These are phyloP conservation scores for Pollicipes pollicipes DNA, from an alignment of 1,140 invertebrate genomes.

Conservation along the genomic window DNA sequence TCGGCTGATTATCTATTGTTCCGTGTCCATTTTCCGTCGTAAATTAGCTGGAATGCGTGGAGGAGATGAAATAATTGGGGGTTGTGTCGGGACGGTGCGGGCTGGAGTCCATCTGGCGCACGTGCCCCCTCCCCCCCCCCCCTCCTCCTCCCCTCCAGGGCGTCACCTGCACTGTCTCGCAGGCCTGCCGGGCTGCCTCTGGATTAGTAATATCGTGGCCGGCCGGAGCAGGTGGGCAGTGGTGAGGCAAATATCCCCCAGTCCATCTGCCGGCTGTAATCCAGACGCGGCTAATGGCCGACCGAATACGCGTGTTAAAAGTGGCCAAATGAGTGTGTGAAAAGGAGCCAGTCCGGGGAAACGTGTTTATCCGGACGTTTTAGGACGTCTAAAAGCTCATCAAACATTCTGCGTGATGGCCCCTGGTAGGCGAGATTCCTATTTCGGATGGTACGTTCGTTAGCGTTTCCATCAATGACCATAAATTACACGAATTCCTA, in stretches of 20 bases:
- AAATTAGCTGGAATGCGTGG: background rate
- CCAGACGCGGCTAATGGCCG: background rate
- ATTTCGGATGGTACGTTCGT: background rate
- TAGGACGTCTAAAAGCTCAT: background rate
- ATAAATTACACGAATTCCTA: constrained; percentile 1
- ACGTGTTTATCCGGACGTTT: background rate
- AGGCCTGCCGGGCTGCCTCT: no score
- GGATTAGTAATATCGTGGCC: background rate
- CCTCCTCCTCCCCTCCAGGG: no score
- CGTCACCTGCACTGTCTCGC: background rate
- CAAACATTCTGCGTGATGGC: background rate
- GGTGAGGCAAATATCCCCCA: background rate
- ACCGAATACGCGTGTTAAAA: background rate
- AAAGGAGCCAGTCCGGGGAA: background rate
- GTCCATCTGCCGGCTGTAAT: background rate
- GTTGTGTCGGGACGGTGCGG: background rate
- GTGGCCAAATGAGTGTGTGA: background rate
- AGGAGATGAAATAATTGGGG: background rate
- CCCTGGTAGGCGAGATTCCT: background rate
- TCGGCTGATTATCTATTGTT: background rate
- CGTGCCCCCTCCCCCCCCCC: background rate
- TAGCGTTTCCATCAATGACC: background rate
- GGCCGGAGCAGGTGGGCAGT: background rate
- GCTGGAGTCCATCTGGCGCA: background rate
- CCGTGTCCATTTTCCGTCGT: background rate